Conservation (phyloP, 2,888 invertebrate genomes). For the Drosophila cognata region DNA sequence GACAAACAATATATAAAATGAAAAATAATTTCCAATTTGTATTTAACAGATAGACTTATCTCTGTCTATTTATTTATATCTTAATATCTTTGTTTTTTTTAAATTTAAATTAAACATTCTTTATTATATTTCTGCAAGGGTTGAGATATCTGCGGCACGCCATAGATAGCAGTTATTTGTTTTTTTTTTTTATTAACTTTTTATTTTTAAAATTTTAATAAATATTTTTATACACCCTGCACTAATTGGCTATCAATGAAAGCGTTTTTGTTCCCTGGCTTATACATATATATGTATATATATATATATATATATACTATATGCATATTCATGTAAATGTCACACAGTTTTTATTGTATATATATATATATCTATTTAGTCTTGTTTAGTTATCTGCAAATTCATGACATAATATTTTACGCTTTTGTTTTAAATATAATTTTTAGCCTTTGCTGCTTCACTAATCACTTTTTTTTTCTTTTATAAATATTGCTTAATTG, state of each 20-base stretch:
- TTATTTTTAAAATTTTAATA: slow-evolving; percentile 53
- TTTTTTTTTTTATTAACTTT: slow-evolving; percentile 18
- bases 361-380: slow-evolving; percentile 1
- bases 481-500: slow-evolving; percentile 6
- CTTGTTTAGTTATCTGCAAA: slow-evolving; percentile 15
- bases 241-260: slow-evolving; percentile 67
- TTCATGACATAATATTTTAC: slow-evolving; percentile 34
- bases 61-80: background rate
- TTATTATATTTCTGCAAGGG: slow-evolving; percentile 37
- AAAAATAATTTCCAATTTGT: background rate
- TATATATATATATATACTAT: slow-evolving; percentile 3
- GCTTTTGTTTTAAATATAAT: slow-evolving; percentile 30
- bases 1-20: background rate
- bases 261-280: slow-evolving; percentile 38
- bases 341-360: slow-evolving; percentile 10
- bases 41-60: background rate
- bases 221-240: slow-evolving; percentile 63
- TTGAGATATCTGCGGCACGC: slow-evolving; percentile 25
- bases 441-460: slow-evolving; percentile 33
- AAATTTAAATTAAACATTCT: background rate
- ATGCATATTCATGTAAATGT: slow-evolving; percentile 48
- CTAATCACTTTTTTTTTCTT: slow-evolving; percentile 26
- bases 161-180: slow-evolving; percentile 34
- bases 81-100: background rate
- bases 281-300: slow-evolving; percentile 35